Evolutionary conservation across 2,113 vertebrate genomes (phyloP).

Genomic region (Tyto alba): DNA sequence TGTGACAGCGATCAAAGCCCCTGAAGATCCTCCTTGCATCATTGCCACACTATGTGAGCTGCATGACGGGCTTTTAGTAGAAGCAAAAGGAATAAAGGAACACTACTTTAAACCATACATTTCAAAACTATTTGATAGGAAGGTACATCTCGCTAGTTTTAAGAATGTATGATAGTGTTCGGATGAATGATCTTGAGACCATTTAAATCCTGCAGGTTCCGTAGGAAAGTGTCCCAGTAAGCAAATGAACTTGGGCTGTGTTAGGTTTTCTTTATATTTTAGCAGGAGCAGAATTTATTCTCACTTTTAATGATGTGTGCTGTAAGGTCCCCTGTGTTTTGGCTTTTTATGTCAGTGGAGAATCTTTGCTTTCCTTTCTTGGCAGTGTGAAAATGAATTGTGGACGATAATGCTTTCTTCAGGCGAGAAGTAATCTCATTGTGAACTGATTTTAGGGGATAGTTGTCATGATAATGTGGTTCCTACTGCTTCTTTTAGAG

Average conservation of each 20-base stretch:
- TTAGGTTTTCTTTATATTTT: not conserved
- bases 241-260: not conserved
- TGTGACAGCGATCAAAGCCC: constrained; percentile 30
- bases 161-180: not conserved
- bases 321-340: not conserved
- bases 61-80: constrained; percentile 90
- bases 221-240: not conserved
- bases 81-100: constrained; percentile 97
- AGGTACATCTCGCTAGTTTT: constrained; percentile 67
- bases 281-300: not conserved
- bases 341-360: not conserved
- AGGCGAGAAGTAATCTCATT: not conserved
- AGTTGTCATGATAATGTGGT: rapidly evolving
- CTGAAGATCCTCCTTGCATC: constrained; percentile 81
- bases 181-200: rapidly evolving
- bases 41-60: constrained; percentile 87
- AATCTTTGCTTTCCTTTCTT: not conserved
- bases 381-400: not conserved
- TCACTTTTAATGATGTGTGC: not conserved
- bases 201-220: not conserved
- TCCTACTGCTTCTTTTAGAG: not conserved
- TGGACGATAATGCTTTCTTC: not conserved
- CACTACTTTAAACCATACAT: constrained; percentile 98
- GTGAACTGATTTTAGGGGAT: not conserved
- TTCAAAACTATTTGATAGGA: constrained; percentile 85